Evolutionary conservation across 2,888 invertebrate species (phyloP).

Genomic region (Meteorus cinctellus): DNA sequence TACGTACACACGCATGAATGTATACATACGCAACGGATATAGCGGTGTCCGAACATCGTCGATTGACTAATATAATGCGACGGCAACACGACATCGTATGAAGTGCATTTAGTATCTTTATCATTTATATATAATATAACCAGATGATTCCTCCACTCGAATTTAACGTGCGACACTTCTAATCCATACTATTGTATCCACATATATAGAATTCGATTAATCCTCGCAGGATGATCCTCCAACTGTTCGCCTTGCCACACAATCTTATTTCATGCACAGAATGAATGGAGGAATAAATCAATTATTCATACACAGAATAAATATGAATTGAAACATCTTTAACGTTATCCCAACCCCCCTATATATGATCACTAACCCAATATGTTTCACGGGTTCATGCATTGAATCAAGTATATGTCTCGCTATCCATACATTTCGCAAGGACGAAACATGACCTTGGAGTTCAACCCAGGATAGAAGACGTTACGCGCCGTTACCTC

Average conservation of each 20-base stretch:
- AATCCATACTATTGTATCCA: slow-evolving; percentile 2
- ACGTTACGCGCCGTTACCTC: slow-evolving; percentile 59
- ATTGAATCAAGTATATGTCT: no score
- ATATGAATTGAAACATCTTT: slow-evolving; percentile 30
- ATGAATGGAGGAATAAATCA: not conserved
- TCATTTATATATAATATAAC: slow-evolving; percentile 35
- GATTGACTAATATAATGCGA: slow-evolving; percentile 57
- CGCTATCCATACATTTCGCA: slow-evolving; percentile 15
- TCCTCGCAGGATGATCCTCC: no score
- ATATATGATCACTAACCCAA: slow-evolving; percentile 60
- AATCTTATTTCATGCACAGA: not conserved
- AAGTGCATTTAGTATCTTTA: slow-evolving; percentile 59
- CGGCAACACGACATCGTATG: slow-evolving; percentile 58
- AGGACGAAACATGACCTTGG: slow-evolving; percentile 55
- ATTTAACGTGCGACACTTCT: slow-evolving; percentile 16
- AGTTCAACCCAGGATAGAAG: slow-evolving; percentile 57
- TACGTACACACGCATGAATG: not conserved
- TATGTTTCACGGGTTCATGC: slow-evolving; percentile 56
- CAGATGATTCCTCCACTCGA: slow-evolving; percentile 30
- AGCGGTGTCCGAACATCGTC: slow-evolving; percentile 48
- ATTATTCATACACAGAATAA: not conserved
- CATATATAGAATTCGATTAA: not conserved
- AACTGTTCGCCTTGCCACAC: no score
- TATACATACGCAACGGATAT: slow-evolving; percentile 49
- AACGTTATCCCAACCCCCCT: slow-evolving; percentile 38